Evolutionary conservation across 2,113 vertebrate species (phyloP).

Genomic region (Epinephelus lanceolatus): DNA sequence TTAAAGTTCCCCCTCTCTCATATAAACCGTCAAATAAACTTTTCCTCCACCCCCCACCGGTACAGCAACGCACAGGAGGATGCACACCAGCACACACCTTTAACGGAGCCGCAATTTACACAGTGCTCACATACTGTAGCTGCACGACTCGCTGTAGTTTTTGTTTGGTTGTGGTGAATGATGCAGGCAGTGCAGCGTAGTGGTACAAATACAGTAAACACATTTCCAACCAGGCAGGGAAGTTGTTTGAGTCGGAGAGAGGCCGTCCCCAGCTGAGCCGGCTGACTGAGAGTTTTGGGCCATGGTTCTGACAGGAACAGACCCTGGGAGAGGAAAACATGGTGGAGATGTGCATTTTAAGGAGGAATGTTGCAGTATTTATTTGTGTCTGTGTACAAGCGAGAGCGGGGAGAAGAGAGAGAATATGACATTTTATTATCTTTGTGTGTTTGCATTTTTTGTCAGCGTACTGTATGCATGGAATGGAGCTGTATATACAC

Average conservation of each 20-base stretch:
- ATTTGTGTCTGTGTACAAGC: conserved; percentile 51
- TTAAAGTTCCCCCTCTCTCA: too few relatives aligned
- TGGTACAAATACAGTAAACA: conserved; percentile 70
- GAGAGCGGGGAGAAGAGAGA: background rate
- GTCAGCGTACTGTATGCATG: background rate
- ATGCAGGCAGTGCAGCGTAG: conserved; percentile 55
- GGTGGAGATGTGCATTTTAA: conserved; percentile 66
- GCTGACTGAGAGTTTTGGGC: conserved; percentile 82
- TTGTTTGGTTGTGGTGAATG: conserved; percentile 50
- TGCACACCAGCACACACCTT: conserved; percentile 9
- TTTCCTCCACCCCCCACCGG: background rate
- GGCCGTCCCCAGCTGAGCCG: conserved; percentile 69
- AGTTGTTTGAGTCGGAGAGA: conserved; percentile 40
- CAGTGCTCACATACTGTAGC: conserved; percentile 24
- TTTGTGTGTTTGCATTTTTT: conserved; percentile 23
- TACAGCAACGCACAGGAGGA: conserved; percentile 1
- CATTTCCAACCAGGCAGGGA: conserved; percentile 53
- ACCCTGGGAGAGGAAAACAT: conserved; percentile 62
- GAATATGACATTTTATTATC: conserved; percentile 37
- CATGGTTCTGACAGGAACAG: conserved; percentile 78
- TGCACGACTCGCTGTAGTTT: conserved; percentile 14
- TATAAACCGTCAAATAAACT: background rate
- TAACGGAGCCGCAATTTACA: conserved; percentile 16
- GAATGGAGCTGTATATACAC: background rate
- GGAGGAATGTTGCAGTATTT: conserved; percentile 63